These are phyloP conservation scores for Leptoclinus maculatus DNA, from an alignment of 2,797 vertebrate genomes.

Conservation along the genomic window DNA sequence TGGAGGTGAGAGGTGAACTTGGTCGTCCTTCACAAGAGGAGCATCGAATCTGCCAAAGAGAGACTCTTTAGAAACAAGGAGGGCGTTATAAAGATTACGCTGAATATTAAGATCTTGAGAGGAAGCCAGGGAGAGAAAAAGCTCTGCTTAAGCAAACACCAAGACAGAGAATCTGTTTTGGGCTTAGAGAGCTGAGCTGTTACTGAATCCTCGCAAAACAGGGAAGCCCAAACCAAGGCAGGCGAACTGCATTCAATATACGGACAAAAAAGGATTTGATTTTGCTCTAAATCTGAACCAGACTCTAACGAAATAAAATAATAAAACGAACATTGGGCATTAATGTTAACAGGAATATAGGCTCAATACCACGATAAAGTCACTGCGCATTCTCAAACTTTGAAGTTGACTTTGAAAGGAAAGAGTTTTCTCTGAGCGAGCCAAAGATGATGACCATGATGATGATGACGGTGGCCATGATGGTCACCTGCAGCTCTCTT, in stretches of 20 bases:
- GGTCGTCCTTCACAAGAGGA: slow-evolving; percentile 22
- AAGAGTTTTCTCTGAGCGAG: neutral
- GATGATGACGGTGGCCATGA: slow-evolving; percentile 75
- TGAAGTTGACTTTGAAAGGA: neutral
- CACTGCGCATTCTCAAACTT: neutral
- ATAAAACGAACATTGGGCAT: neutral
- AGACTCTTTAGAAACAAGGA: slow-evolving; percentile 18
- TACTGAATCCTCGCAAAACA: slow-evolving; percentile 6
- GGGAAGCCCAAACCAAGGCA: slow-evolving; percentile 3
- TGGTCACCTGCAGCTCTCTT: slow-evolving; percentile 77
- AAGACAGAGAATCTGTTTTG: slow-evolving; percentile 12
- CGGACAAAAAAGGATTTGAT: neutral
- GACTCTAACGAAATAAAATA: neutral
- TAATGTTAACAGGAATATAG: neutral
- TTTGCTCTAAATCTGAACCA: slow-evolving; percentile 2
- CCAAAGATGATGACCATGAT: slow-evolving; percentile 80
- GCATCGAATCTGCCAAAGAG: slow-evolving; percentile 2
- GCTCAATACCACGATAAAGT: neutral
- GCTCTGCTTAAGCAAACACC: neutral
- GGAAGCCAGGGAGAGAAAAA: slow-evolving; percentile 5
- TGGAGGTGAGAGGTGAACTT: slow-evolving; percentile 65
- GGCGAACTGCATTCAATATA: neutral
- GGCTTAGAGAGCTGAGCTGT: slow-evolving; percentile 1
- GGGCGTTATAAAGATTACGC: slow-evolving; percentile 3
- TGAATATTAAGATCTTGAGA: slow-evolving; percentile 12